Percentiles rank a stretch among this genome's conserved stretches.
These are phyloP conservation scores for Pandemis corylana DNA, from an alignment of 2,888 invertebrate species.

Conservation along the genomic window DNA sequence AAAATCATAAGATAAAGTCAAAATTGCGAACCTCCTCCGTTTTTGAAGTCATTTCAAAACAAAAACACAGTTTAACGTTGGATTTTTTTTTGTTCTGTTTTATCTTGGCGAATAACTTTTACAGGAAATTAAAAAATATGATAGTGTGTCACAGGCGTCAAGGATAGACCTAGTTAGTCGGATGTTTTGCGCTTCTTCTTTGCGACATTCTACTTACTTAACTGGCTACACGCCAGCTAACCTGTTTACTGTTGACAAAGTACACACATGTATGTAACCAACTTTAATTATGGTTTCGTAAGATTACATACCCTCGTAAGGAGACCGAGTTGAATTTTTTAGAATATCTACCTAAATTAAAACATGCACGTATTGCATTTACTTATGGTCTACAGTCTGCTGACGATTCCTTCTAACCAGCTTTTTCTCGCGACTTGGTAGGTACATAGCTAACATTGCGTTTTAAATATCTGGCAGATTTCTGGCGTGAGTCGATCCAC, in stretches of 20 bases:
- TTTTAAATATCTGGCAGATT: too few species aligned
- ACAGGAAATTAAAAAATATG: constrained; percentile 3
- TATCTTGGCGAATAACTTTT: not conserved
- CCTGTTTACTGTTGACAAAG: constrained; percentile 12
- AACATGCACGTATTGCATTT: not conserved
- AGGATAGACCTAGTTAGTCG: constrained; percentile 17
- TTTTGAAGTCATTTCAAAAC: too few species aligned
- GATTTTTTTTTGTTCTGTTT: not conserved
- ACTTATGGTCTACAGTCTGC: too few species aligned
- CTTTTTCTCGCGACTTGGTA: too few species aligned
- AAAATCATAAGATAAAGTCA: too few species aligned
- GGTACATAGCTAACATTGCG: too few species aligned
- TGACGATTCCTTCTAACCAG: not conserved
- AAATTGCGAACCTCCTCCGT: too few species aligned
- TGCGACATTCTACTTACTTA: constrained; percentile 31
- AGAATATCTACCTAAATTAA: not conserved
- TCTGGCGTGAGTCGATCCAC: too few species aligned
- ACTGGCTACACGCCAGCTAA: constrained; percentile 21
- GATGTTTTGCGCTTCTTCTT: constrained; percentile 35
- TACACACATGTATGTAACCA: not conserved
- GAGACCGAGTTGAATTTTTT: not conserved
- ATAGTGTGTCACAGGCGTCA: constrained; percentile 17
- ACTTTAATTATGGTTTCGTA: constrained; percentile 18
- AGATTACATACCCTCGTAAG: constrained; percentile 8
- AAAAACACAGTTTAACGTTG: too few species aligned